phyloP scores from a whole-genome alignment of 2,113 vertebrate species.

The Cichladusa arquata region DNA sequence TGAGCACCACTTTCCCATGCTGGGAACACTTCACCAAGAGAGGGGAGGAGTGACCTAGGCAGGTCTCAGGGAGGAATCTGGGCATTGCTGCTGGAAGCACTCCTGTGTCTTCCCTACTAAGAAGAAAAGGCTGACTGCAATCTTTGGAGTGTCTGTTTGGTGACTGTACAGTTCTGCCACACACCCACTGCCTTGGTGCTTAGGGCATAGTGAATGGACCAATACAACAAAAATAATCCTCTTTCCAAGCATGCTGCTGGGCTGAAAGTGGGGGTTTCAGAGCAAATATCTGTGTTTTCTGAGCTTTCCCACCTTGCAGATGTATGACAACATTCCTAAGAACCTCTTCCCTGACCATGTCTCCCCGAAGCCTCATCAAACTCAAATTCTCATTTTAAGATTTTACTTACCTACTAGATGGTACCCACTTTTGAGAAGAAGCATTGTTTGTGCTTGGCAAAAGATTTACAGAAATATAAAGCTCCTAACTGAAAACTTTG shows the following conservation, averaged over 20 bases:
- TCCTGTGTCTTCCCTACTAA: neutral
- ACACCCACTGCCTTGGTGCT: neutral
- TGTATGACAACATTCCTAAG: neutral
- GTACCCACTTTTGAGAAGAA: neutral
- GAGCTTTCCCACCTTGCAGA: neutral
- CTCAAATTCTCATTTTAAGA: neutral
- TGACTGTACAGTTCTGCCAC: neutral
- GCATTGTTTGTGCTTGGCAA: neutral
- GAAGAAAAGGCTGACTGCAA: neutral
- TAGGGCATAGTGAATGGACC: neutral
- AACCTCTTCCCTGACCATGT: neutral
- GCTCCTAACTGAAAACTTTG: neutral
- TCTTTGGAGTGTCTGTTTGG: neutral
- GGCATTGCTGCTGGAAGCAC: neutral
- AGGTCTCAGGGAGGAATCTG: neutral
- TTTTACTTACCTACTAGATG: neutral
- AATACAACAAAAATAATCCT: neutral
- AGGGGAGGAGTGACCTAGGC: neutral
- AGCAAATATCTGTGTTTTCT: neutral
- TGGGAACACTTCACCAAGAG: neutral
- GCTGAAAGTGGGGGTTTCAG: neutral
- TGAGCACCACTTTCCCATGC: neutral
- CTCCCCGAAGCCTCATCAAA: neutral
- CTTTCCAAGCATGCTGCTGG: neutral
- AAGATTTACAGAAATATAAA: neutral